Conservation (phyloP, 2,888 invertebrate genomes). For the Oligia strigilis region DNA sequence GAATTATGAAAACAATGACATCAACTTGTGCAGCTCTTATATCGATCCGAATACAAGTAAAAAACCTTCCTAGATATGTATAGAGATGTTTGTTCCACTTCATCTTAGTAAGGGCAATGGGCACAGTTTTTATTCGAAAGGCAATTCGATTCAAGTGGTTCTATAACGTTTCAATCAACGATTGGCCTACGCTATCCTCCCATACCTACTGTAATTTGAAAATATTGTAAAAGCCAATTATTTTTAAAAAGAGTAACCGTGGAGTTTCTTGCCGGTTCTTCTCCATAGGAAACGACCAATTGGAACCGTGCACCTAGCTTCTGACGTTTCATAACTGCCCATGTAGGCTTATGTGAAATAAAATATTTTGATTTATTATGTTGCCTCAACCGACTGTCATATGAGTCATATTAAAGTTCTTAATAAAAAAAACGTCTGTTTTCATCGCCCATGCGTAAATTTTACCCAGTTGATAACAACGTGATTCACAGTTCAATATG, state of each 20-base stretch:
- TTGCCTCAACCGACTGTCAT: not conserved
- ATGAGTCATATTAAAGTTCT: slow-evolving; percentile 8
- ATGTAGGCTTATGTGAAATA: too few relatives aligned
- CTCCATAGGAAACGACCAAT: too few relatives aligned
- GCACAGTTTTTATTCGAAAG: slow-evolving; percentile 28
- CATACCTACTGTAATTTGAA: too few relatives aligned
- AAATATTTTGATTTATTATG: too few relatives aligned
- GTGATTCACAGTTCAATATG: slow-evolving; percentile 1
- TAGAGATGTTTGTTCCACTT: slow-evolving; percentile 25
- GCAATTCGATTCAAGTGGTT: slow-evolving; percentile 21
- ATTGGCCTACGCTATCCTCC: too few relatives aligned
- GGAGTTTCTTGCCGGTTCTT: too few relatives aligned
- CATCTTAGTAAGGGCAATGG: not conserved
- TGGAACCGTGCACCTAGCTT: too few relatives aligned
- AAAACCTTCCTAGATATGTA: slow-evolving; percentile 30
- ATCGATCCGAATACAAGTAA: slow-evolving; percentile 47
- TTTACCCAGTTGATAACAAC: not conserved
- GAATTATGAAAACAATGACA: slow-evolving; percentile 54
- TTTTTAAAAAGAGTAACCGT: too few relatives aligned
- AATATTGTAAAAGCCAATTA: too few relatives aligned
- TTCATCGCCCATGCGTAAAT: not conserved
- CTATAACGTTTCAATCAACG: slow-evolving; percentile 22
- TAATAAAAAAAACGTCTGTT: not conserved
- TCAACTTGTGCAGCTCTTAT: slow-evolving; percentile 39
- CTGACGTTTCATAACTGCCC: too few relatives aligned